Percentiles rank a stretch among this genome's conserved stretches.
Conservation (phyloP, 1,140 invertebrate genomes). For the Ganaspis sp. region DNA sequence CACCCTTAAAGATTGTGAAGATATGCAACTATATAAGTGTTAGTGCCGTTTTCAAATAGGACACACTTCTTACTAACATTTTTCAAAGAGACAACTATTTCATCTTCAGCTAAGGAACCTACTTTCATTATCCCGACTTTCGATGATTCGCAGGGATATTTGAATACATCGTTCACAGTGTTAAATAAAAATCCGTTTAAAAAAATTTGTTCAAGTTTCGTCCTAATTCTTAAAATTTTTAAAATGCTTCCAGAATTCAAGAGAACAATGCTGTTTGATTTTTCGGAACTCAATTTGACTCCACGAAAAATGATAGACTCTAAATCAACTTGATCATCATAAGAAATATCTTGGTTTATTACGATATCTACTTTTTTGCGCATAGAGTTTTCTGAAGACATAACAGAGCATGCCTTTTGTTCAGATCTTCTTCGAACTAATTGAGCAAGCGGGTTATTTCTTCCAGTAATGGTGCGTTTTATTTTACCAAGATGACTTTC, state of each 20-base stretch:
- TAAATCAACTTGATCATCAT: background rate
- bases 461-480: background rate
- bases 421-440: background rate
- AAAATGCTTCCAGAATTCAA: background rate
- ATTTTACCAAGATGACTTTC: constrained; percentile 31
- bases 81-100: background rate
- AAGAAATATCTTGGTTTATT: background rate
- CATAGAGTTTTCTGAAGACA: background rate
- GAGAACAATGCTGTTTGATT: background rate
- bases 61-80: background rate
- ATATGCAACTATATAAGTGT: background rate
- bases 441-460: background rate
- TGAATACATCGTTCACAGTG: background rate
- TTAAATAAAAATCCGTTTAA: background rate
- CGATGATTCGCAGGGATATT: background rate
- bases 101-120: background rate
- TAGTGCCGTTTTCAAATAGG: background rate
- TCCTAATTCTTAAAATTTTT: background rate
- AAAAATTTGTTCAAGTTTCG: background rate
- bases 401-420: background rate
- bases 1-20: no score
- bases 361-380: background rate
- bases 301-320: background rate
- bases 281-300: background rate
- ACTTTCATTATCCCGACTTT: constrained; percentile 5